A percentile compares a stretch with the other conserved stretches of the same genome.
These are phyloP conservation scores for Parasteatoda lunata DNA, from an alignment of 2,888 invertebrate species.

Conservation along the genomic window DNA sequence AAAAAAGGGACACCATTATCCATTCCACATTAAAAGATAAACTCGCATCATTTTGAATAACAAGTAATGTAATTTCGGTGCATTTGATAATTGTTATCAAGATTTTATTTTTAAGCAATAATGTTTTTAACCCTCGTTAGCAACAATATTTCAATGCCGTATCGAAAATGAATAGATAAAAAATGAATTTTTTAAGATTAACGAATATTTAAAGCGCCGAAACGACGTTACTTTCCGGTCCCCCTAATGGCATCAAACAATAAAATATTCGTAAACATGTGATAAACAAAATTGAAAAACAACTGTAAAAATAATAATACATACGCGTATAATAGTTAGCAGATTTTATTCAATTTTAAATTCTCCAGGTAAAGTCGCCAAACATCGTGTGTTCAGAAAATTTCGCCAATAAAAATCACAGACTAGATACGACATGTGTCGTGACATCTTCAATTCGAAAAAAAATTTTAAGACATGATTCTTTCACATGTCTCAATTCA, in stretches of 20 bases:
- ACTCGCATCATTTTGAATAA: not conserved
- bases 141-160: not conserved
- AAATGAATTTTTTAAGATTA: too few relatives aligned
- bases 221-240: too few relatives aligned
- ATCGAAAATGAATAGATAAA: too few relatives aligned
- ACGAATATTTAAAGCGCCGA: too few relatives aligned
- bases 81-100: too few relatives aligned
- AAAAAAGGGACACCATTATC: not conserved
- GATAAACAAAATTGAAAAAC: not conserved
- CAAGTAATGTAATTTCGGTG: too few relatives aligned
- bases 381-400: conserved; percentile 17
- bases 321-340: conserved; percentile 39
- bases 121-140: not conserved
- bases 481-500: not conserved
- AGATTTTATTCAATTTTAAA: conserved; percentile 50
- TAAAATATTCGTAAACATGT: not conserved
- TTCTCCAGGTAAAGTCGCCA: conserved; percentile 9
- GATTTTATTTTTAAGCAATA: too few relatives aligned
- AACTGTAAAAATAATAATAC: not conserved
- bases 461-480: not conserved
- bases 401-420: conserved; percentile 57
- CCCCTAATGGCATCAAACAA: not conserved
- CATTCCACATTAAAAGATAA: not conserved
- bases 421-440: conserved; percentile 60
- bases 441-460: conserved; percentile 1